Percentiles rank a stretch among this genome's conserved stretches.
Conservation (phyloP, 2,888 invertebrate species). For the Subacronicta megacephala region DNA sequence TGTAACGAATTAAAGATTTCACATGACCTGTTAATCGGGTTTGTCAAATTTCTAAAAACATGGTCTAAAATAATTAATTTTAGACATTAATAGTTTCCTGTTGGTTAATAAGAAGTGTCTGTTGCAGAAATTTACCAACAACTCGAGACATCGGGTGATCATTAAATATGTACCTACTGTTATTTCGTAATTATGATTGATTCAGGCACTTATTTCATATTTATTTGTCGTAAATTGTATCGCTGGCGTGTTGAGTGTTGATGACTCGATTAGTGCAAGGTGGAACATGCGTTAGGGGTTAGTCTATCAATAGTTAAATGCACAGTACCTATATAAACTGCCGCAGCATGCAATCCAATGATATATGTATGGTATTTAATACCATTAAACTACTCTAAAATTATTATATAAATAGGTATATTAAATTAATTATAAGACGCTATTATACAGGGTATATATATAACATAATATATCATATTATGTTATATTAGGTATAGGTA, state of each 20-base stretch:
- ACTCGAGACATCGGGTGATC: constrained; percentile 13
- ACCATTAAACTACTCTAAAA: no score
- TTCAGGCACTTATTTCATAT: constrained; percentile 18
- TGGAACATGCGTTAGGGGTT: no score
- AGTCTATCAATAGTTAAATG: no score
- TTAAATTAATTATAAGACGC: no score
- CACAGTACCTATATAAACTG: no score
- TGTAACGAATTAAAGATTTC: constrained; percentile 39
- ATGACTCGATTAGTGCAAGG: no score
- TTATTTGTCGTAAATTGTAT: constrained; percentile 13
- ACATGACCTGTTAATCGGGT: constrained; percentile 38
- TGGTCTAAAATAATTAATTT: constrained; percentile 18
- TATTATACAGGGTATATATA: no score
- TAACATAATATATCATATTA: no score
- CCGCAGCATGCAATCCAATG: no score
- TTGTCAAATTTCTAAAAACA: constrained; percentile 45
- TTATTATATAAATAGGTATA: no score
- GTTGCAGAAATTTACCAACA: constrained; percentile 45
- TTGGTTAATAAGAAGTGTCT: constrained; percentile 25
- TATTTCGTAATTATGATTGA: constrained; percentile 32
- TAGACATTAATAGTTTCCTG: constrained; percentile 49
- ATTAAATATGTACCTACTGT: constrained; percentile 19
- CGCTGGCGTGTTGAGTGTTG: background rate
- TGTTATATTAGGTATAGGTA: no score
- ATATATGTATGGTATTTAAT: no score